Percentiles rank a stretch among this genome's conserved stretches.
Conservation (phyloP, 1,140 invertebrate species). For the Drosophila tani region DNA sequence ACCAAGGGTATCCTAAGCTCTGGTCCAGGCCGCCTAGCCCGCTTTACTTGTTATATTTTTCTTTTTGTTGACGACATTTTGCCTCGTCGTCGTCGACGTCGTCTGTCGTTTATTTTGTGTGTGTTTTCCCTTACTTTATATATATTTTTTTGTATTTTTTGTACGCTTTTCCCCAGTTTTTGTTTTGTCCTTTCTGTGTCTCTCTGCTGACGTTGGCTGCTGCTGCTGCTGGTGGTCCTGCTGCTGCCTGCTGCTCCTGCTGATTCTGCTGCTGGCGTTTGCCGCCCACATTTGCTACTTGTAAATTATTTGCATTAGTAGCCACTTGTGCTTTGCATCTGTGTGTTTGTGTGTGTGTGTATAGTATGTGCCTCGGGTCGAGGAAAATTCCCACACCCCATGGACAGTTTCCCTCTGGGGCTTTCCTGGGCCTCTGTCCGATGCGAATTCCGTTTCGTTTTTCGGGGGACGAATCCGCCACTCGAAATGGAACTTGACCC, state of each 20-base stretch:
- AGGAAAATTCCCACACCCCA: constrained; percentile 33
- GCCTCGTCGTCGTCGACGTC: constrained; percentile 39
- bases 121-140: constrained; percentile 32
- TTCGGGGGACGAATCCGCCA: constrained; percentile 37
- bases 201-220: constrained; percentile 53
- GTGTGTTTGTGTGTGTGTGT: constrained; percentile 28
- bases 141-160: constrained; percentile 8
- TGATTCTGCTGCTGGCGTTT: constrained; percentile 61
- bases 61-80: constrained; percentile 78
- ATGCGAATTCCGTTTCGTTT: constrained; percentile 16
- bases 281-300: constrained; percentile 79
- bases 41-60: constrained; percentile 48
- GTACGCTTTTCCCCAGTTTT: constrained; percentile 38
- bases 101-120: constrained; percentile 66
- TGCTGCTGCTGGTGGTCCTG: constrained; percentile 22
- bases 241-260: constrained; percentile 40
- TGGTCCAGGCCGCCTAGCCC: constrained; percentile 19
- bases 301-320: constrained; percentile 84
- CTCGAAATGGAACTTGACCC: constrained; percentile 50
- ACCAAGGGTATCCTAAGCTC: constrained; percentile 28
- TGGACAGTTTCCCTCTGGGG: constrained; percentile 14
- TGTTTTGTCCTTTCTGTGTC: constrained; percentile 55
- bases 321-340: constrained; percentile 73
- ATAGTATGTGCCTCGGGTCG: constrained; percentile 62
- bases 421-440: constrained; percentile 17